Evolutionary conservation across 2,888 invertebrate species (phyloP).

Genomic region (Aphodius sticticus): DNA sequence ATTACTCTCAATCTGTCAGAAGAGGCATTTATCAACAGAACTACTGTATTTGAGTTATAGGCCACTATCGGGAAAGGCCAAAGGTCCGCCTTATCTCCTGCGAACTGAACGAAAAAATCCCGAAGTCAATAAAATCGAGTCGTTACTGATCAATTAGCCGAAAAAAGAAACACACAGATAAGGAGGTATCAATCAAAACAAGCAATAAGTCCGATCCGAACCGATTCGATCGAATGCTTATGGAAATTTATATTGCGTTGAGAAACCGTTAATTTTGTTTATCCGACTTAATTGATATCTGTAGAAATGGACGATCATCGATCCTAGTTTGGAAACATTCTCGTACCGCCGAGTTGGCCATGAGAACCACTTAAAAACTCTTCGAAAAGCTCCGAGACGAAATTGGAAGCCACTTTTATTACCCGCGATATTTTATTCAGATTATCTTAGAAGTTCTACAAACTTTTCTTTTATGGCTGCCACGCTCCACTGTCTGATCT

Average conservation of each 20-base stretch:
- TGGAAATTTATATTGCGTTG: not conserved
- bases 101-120: not conserved
- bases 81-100: not conserved
- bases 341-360: not conserved
- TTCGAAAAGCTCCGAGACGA: not conserved
- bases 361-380: not conserved
- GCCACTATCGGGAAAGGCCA: not conserved
- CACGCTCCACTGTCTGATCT: not conserved
- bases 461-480: not conserved
- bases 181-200: not conserved
- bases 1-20: not conserved
- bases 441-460: not conserved
- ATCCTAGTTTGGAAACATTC: not conserved
- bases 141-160: not conserved
- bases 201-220: not conserved
- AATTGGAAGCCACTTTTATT: not conserved
- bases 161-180: not conserved
- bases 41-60: not conserved
- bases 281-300: constrained; percentile 4
- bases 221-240: not conserved
- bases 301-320: not conserved
- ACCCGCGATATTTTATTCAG: not conserved
- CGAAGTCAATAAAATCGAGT: not conserved
- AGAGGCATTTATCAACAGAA: not conserved
- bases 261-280: not conserved